phyloP scores from a whole-genome alignment of 2,888 invertebrate genomes.

The Glyphotaelius pellucidus region DNA sequence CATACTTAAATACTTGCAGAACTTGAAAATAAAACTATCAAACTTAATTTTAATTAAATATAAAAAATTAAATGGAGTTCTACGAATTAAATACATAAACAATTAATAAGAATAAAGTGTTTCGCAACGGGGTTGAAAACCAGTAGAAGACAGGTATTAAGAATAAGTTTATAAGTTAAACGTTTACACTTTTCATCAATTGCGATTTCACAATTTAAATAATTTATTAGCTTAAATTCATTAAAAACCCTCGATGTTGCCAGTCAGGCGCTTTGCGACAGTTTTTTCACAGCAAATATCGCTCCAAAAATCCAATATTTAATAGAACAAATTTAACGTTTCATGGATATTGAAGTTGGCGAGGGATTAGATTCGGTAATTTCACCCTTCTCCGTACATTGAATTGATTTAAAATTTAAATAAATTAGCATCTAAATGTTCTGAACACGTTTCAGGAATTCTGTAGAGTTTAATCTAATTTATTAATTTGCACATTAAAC shows the following conservation, averaged over 20 bases:
- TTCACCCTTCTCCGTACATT: neutral
- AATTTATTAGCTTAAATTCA: neutral
- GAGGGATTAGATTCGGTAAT: neutral
- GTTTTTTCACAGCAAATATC: neutral
- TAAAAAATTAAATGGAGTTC: too few relatives aligned
- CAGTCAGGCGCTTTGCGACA: neutral
- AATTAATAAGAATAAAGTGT: too few relatives aligned
- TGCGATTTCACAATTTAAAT: too few relatives aligned
- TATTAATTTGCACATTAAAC: neutral
- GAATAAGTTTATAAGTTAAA: too few relatives aligned
- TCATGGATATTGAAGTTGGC: neutral
- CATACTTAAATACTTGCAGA: too few relatives aligned
- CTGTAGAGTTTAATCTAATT: neutral
- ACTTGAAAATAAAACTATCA: too few relatives aligned
- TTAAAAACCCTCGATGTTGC: neutral
- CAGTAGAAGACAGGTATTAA: too few relatives aligned
- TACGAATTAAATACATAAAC: too few relatives aligned
- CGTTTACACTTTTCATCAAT: too few relatives aligned
- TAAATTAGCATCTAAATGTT: neutral
- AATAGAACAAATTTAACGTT: neutral
- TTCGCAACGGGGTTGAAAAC: too few relatives aligned
- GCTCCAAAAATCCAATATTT: neutral
- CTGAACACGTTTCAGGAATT: neutral
- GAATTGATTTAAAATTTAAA: neutral
- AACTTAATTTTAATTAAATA: too few relatives aligned